Conservation (phyloP, 2,888 invertebrate species). For the Thymelicus lineola region DNA sequence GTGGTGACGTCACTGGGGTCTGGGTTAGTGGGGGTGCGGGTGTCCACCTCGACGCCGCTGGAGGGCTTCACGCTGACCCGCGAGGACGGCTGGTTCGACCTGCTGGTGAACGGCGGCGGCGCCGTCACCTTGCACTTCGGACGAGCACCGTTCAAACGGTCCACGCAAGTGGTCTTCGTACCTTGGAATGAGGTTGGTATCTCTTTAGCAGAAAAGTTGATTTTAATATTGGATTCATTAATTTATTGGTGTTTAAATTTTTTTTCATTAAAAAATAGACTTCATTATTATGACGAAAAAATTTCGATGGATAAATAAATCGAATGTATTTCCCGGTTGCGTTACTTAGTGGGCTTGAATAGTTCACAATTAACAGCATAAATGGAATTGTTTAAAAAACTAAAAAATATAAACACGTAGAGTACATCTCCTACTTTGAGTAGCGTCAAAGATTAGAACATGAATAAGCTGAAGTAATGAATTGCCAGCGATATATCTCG, state of each 20-base stretch:
- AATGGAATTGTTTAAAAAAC: too few species aligned
- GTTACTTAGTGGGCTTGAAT: too few species aligned
- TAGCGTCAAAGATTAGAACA: neutral
- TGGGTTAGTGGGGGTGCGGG: slow-evolving; percentile 97
- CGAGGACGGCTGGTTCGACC: slow-evolving; percentile 98
- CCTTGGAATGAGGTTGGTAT: slow-evolving; percentile 96
- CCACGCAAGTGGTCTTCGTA: slow-evolving; percentile 94
- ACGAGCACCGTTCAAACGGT: slow-evolving; percentile 94
- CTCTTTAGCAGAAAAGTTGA: neutral
- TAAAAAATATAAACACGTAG: too few species aligned
- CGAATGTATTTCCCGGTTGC: too few species aligned
- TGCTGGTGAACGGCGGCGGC: slow-evolving; percentile 99
- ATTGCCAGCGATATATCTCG: neutral
- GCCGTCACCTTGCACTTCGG: slow-evolving; percentile 98
- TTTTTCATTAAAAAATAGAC: too few species aligned
- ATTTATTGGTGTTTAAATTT: too few species aligned
- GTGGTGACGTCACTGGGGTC: slow-evolving; percentile 96
- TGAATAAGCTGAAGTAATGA: neutral
- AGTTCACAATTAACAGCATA: too few species aligned
- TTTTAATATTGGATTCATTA: neutral
- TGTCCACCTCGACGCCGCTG: slow-evolving; percentile 96
- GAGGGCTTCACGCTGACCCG: slow-evolving; percentile 98
- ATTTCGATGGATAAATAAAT: too few species aligned
- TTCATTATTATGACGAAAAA: too few species aligned
- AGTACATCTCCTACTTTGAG: too few species aligned